A percentile compares a stretch with the other conserved stretches of the same genome.
phyloP scores from a whole-genome alignment of 1,140 invertebrate species.

The Drosophila orosa region DNA sequence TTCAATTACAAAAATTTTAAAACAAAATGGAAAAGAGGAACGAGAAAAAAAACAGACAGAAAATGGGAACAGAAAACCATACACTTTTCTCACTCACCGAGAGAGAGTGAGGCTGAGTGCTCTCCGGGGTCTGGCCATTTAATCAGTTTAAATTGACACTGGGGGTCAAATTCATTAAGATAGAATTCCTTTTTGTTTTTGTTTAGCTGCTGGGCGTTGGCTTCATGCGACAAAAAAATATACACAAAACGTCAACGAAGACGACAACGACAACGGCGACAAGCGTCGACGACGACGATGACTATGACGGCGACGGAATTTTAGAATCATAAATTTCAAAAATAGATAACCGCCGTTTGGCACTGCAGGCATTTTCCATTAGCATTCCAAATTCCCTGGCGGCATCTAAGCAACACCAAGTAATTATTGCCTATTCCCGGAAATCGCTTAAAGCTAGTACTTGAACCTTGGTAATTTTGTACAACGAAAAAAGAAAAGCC shows the following conservation, averaged over 20 bases:
- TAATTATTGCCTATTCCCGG: conserved; percentile 46
- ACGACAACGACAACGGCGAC: conserved; percentile 3
- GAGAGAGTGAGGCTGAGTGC: conserved; percentile 14
- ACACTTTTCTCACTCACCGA: conserved; percentile 3
- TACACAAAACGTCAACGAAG: conserved; percentile 14
- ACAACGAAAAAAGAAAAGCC: conserved; percentile 6
- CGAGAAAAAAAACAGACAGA: conserved; percentile 11
- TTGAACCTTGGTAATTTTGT: conserved; percentile 8
- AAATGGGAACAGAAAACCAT: conserved; percentile 11
- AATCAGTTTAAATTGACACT: conserved; percentile 83
- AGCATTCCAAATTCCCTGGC: conserved; percentile 7
- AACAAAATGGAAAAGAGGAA: background rate
- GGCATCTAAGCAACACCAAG: conserved; percentile 23
- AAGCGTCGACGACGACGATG: background rate
- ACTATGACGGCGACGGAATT: conserved; percentile 31
- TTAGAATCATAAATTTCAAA: conserved; percentile 66
- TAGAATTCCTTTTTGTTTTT: conserved; percentile 80
- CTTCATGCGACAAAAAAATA: conserved; percentile 24
- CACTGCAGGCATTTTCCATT: conserved; percentile 66
- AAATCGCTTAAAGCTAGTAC: conserved; percentile 38
- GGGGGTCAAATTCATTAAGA: conserved; percentile 82
- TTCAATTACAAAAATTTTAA: conserved; percentile 56
- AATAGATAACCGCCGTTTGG: conserved; percentile 40
- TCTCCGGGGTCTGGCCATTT: conserved; percentile 66
- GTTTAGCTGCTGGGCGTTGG: conserved; percentile 61